A percentile compares a stretch with the other conserved stretches of the same genome.
phyloP scores from a whole-genome alignment of 2,888 invertebrate species.

The Papilio elwesi region DNA sequence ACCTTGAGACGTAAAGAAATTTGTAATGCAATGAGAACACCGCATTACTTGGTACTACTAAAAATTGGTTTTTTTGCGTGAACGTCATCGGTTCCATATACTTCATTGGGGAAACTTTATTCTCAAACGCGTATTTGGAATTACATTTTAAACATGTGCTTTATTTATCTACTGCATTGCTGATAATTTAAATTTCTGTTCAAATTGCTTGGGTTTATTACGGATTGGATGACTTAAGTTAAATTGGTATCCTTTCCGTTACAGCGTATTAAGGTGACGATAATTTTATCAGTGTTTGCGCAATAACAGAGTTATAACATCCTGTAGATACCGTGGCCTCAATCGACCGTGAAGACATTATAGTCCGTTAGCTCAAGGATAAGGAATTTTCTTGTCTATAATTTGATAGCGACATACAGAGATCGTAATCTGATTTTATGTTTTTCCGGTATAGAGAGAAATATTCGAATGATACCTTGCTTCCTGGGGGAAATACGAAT shows the following conservation, averaged over 20 bases:
- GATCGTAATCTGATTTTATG: background rate
- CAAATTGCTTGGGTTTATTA: background rate
- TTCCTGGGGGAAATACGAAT: background rate
- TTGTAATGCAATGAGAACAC: too few species aligned
- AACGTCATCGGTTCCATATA: too few species aligned
- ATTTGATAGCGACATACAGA: background rate
- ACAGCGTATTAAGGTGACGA: background rate
- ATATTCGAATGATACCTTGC: background rate
- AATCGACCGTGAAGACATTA: background rate
- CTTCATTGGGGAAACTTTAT: too few species aligned
- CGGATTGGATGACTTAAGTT: background rate
- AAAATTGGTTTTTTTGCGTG: too few species aligned
- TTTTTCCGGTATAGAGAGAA: background rate
- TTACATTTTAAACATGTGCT: too few species aligned
- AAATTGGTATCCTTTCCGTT: background rate
- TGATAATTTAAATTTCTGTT: too few species aligned
- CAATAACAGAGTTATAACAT: slow-evolving; percentile 4
- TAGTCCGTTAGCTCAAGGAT: slow-evolving; percentile 3
- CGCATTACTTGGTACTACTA: too few species aligned
- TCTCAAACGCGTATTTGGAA: too few species aligned
- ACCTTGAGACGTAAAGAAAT: too few species aligned
- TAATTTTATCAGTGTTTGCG: slow-evolving; percentile 5
- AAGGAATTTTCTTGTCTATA: slow-evolving; percentile 2
- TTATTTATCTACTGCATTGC: too few species aligned
- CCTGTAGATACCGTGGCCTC: slow-evolving; percentile 13